phyloP scores from a whole-genome alignment of 2,797 vertebrate species.

The Thripadectes ignobilis region DNA sequence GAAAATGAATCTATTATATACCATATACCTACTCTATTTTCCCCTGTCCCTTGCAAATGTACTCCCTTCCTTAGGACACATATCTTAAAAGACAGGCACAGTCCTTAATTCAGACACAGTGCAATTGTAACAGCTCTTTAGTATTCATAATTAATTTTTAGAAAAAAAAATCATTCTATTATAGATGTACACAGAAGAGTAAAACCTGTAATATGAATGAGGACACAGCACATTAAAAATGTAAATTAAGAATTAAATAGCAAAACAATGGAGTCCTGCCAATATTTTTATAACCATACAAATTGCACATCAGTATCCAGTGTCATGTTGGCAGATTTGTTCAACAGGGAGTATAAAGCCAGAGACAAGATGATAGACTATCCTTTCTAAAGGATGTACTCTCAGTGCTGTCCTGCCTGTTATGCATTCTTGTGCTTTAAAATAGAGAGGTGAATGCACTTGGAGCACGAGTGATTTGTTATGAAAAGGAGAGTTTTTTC shows the following conservation, averaged over 20 bases:
- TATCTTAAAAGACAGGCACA: conserved; percentile 23
- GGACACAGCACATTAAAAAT: conserved; percentile 75
- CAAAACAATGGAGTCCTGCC: conserved; percentile 74
- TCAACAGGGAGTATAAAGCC: conserved; percentile 21
- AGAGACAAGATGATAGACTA: conserved; percentile 52
- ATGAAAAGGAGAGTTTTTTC: neutral
- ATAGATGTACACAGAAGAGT: conserved; percentile 64
- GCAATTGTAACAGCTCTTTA: conserved; percentile 48
- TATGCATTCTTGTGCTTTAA: neutral
- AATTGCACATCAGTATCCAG: conserved; percentile 68
- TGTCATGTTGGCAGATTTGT: conserved; percentile 62
- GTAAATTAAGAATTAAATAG: conserved; percentile 77
- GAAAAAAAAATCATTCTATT: conserved; percentile 34
- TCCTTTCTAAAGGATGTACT: conserved; percentile 26
- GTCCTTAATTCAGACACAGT: neutral
- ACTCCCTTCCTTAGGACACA: neutral
- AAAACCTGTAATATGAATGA: conserved; percentile 64
- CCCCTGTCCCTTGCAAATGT: neutral
- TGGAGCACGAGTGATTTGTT: neutral
- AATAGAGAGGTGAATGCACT: neutral
- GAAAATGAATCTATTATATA: neutral
- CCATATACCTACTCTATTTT: neutral
- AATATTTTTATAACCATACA: conserved; percentile 63
- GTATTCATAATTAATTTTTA: conserved; percentile 62
- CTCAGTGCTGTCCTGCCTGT: neutral